These are phyloP conservation scores for Galleria mellonella DNA, from an alignment of 1,140 invertebrate genomes.

Conservation along the genomic window DNA sequence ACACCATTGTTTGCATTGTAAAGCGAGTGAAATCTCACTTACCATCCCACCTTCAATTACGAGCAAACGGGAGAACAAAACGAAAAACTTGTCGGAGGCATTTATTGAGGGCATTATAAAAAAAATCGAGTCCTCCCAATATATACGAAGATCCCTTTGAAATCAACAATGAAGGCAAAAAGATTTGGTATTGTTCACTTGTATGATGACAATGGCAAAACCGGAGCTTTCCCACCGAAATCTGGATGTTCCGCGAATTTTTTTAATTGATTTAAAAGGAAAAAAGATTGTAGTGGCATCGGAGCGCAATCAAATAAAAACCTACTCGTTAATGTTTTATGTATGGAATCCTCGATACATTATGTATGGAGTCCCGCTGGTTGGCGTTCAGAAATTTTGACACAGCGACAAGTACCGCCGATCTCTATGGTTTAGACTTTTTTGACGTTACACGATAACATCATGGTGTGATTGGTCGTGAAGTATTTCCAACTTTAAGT, in stretches of 20 bases:
- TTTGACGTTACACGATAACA: slow-evolving; percentile 40
- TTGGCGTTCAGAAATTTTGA: slow-evolving; percentile 56
- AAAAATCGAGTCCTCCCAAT: too few relatives aligned
- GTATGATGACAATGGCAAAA: slow-evolving; percentile 36
- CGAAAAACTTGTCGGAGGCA: too few relatives aligned
- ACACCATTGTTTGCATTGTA: too few relatives aligned
- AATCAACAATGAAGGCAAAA: slow-evolving; percentile 25
- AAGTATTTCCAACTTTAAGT: too few relatives aligned
- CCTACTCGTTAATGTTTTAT: slow-evolving; percentile 67
- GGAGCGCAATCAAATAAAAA: slow-evolving; percentile 67
- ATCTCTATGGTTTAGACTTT: slow-evolving; percentile 53
- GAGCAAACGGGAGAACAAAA: too few relatives aligned
- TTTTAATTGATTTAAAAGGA: slow-evolving; percentile 53
- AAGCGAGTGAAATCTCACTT: too few relatives aligned
- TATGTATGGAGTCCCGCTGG: slow-evolving; percentile 65
- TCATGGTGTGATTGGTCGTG: slow-evolving; percentile 34
- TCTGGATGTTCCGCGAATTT: slow-evolving; percentile 42
- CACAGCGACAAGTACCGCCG: slow-evolving; percentile 48
- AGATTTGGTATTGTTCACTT: slow-evolving; percentile 35
- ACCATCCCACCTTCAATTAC: too few relatives aligned
- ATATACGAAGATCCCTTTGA: too few relatives aligned
- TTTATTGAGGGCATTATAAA: too few relatives aligned
- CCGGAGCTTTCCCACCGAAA: slow-evolving; percentile 61
- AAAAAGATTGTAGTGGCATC: slow-evolving; percentile 39
- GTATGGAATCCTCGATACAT: slow-evolving; percentile 62